A percentile compares a stretch with the other conserved stretches of the same genome.
Evolutionary conservation across 1,140 invertebrate genomes (phyloP).

Genomic region (Drosophila erecta): DNA sequence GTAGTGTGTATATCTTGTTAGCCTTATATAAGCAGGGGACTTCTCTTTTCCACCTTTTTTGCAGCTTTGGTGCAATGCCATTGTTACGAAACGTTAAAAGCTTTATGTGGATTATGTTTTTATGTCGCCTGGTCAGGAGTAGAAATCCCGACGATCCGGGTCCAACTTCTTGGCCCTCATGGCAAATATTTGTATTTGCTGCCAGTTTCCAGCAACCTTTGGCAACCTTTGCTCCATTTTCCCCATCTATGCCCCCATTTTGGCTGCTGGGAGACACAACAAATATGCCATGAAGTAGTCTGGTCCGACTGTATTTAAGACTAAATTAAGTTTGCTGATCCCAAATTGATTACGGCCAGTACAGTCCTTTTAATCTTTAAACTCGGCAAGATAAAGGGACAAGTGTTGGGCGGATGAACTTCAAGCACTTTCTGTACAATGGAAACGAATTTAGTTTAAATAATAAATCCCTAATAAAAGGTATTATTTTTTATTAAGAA

Average conservation of each 20-base stretch:
- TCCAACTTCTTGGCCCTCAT: neutral
- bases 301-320: conserved; percentile 13
- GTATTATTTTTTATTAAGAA: neutral
- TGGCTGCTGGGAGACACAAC: conserved; percentile 5
- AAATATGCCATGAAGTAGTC: conserved; percentile 25
- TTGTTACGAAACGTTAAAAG: conserved; percentile 28
- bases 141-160: conserved; percentile 18
- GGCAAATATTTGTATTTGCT: conserved; percentile 37
- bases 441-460: neutral
- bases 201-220: conserved; percentile 21
- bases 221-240: neutral
- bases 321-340: conserved; percentile 30
- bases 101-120: conserved; percentile 42
- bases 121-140: conserved; percentile 25
- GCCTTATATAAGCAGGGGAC: conserved; percentile 24
- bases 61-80: conserved; percentile 6
- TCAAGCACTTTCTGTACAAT: neutral
- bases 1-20: conserved; percentile 9
- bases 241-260: neutral
- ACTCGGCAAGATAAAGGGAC: neutral
- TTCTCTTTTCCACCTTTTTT: conserved; percentile 1
- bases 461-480: neutral
- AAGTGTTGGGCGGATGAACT: neutral
- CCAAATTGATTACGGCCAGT: conserved; percentile 12
- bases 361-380: neutral